Evolutionary conservation across 2,888 invertebrate genomes (phyloP).

Genomic region (Helleia helle): DNA sequence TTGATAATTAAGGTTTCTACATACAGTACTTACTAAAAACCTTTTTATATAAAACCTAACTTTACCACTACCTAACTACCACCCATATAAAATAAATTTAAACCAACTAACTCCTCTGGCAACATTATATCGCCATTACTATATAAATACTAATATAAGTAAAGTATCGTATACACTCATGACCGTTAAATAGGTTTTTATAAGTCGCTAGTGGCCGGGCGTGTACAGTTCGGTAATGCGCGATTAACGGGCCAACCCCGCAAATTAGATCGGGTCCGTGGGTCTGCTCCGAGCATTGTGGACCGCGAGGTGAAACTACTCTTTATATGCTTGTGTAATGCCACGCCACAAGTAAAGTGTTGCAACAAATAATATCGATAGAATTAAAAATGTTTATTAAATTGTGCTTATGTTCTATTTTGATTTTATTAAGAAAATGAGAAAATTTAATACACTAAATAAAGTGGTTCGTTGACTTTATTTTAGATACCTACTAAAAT

Average conservation of each 20-base stretch:
- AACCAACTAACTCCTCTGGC: not conserved
- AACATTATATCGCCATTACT: not conserved
- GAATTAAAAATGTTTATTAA: no score
- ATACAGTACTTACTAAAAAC: no score
- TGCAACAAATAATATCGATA: conserved; percentile 4
- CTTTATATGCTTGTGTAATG: conserved; percentile 13
- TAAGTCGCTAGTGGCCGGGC: conserved; percentile 20
- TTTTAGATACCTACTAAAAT: no score
- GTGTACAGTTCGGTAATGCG: conserved; percentile 23
- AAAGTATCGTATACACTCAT: conserved; percentile 11
- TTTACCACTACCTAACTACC: no score
- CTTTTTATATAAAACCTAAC: no score
- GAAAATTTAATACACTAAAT: no score
- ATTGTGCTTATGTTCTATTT: no score
- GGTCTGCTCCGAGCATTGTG: conserved; percentile 13
- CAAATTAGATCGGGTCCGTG: conserved; percentile 21
- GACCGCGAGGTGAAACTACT: conserved; percentile 1
- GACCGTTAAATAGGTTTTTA: conserved; percentile 19
- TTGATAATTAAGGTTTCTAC: no score
- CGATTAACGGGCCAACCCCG: conserved; percentile 22
- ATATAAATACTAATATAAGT: not conserved
- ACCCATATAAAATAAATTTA: not conserved
- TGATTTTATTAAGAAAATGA: no score
- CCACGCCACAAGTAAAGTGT: conserved; percentile 5
- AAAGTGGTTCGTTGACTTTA: no score